phyloP scores from a whole-genome alignment of 2,113 vertebrate species.

The Seriola dumerili region DNA sequence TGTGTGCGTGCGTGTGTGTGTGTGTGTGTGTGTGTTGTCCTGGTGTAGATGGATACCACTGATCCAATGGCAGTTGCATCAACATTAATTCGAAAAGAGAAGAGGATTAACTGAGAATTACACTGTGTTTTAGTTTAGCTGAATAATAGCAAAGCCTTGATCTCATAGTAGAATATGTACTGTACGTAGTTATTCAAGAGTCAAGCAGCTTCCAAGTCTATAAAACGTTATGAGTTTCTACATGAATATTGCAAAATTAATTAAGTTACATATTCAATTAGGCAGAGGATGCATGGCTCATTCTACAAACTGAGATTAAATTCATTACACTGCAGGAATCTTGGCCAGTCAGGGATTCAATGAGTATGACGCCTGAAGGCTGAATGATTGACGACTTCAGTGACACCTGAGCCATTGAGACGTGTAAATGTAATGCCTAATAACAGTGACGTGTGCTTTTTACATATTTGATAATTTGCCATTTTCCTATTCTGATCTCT shows the following conservation, averaged over 20 bases:
- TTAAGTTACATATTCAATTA: conserved; percentile 27
- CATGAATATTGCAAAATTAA: not conserved
- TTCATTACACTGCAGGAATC: conserved; percentile 40
- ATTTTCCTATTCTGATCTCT: not conserved
- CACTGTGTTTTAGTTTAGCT: not conserved
- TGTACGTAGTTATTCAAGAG: not conserved
- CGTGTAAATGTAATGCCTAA: conserved; percentile 42
- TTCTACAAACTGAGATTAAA: conserved; percentile 21
- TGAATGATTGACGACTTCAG: conserved; percentile 52
- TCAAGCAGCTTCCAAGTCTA: not conserved
- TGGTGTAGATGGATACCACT: conserved; percentile 34
- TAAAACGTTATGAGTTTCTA: not conserved
- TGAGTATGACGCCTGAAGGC: conserved; percentile 33
- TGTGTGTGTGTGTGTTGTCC: not conserved
- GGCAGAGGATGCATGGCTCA: conserved; percentile 6
- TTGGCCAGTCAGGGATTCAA: conserved; percentile 30
- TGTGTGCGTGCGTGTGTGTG: not conserved
- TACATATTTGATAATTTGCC: not conserved
- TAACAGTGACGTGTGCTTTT: conserved; percentile 1
- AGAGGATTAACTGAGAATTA: not conserved
- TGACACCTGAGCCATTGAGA: conserved; percentile 31
- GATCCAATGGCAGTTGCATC: conserved; percentile 22
- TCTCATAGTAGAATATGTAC: not conserved
- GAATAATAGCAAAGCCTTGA: not conserved
- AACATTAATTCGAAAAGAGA: conserved; percentile 41